Conservation (phyloP, 2,797 vertebrate species). For the Chromobotia macracanthus region DNA sequence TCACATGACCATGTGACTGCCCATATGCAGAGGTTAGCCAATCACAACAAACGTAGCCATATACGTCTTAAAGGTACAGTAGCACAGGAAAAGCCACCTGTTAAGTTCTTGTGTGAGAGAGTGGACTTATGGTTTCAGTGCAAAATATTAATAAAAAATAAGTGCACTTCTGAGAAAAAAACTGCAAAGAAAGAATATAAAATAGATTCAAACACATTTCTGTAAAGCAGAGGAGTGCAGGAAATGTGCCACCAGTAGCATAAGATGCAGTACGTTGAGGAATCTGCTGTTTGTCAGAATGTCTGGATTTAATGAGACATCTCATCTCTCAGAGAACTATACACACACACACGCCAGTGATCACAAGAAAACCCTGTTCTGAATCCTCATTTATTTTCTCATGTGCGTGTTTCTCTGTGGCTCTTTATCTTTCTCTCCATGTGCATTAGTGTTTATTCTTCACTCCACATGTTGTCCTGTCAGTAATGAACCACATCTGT, state of each 20-base stretch:
- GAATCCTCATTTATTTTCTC: conserved; percentile 43
- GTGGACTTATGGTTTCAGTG: too few relatives aligned
- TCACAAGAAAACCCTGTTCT: conserved; percentile 39
- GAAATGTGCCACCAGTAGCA: conserved; percentile 12
- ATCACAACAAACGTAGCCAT: too few relatives aligned
- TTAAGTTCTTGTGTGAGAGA: too few relatives aligned
- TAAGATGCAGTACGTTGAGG: not conserved
- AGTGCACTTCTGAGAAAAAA: not conserved
- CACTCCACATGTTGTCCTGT: conserved; percentile 17
- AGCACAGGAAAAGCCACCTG: too few relatives aligned
- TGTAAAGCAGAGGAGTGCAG: conserved; percentile 25
- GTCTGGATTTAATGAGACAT: conserved; percentile 37
- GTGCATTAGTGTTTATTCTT: not conserved
- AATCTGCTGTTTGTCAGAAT: conserved; percentile 27
- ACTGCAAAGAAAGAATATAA: not conserved
- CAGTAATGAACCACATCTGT: conserved; percentile 28
- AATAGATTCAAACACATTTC: not conserved
- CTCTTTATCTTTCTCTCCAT: not conserved
- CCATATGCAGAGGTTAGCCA: too few relatives aligned
- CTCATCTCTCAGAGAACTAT: conserved; percentile 13
- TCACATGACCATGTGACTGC: too few relatives aligned
- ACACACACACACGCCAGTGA: conserved; percentile 35
- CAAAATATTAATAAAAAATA: too few relatives aligned
- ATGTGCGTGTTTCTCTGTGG: conserved; percentile 23
- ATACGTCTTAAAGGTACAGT: too few relatives aligned